Evolutionary conservation across 2,797 vertebrate species (phyloP), one percentile per base, ranked within the genome.

Genomic region (Alauda arvensis): DNA sequence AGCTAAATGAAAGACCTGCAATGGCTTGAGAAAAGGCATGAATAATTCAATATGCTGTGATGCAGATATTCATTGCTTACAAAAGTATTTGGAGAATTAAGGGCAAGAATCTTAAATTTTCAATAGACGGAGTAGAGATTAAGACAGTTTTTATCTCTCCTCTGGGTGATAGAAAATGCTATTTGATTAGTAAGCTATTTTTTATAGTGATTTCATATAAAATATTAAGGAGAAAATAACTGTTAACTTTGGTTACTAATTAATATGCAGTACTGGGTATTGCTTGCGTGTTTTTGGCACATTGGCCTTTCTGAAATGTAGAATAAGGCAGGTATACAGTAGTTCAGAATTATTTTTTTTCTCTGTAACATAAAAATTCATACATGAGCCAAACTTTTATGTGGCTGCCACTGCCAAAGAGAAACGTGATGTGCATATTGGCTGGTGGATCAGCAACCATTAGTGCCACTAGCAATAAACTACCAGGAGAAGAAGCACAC

Each of bases 381-480:
- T 78, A 48, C 14, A 40, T 49, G 63, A 90, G 53, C 28, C 77
- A 83, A 83, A 83, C 18, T 61, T 83, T 81, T 63, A 60, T 61
- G 65, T 43, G 43, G 7, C 40, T 86, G 46, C 48, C 43, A 56
- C 49, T 84, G 56, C 1, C 1, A 5, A 84, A 74, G 53, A 55
- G 43, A 77, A 91, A 77, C 0, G 1, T 67, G 67, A 40, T 57
- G 21, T 51, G 34, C 90, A 57, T 90, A 59, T 78, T 87, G 87
- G 70, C 34, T 72, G 45, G 51, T 63, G 67, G 65, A 90, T 87
- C 77, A 88, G 29, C 69, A 84, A 21, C 48, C 71, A 66, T 79
- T 82, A 92, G 43, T 68, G 67, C 59, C 77, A 79, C 55, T 61
- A 60, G 42, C 77, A 89, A 87, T 83, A 92, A 89, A 46, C 40